Conservation (phyloP, 2,888 invertebrate species). For the Napeogenes sylphis region DNA sequence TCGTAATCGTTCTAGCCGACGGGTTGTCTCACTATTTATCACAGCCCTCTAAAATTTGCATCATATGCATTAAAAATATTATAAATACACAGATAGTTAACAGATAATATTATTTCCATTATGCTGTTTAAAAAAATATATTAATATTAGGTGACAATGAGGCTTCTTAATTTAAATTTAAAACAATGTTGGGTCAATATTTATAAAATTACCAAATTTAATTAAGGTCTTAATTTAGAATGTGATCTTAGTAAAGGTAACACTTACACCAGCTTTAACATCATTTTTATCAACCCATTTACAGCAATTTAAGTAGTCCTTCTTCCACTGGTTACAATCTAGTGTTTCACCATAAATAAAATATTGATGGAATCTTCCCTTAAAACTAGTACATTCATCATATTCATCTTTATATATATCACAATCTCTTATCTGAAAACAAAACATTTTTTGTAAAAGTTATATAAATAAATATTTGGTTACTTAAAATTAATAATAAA, state of each 20-base stretch:
- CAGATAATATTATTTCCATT: background rate
- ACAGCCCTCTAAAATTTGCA: slow-evolving; percentile 74
- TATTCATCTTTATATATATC: slow-evolving; percentile 89
- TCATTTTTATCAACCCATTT: slow-evolving; percentile 81
- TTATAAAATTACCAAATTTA: no score
- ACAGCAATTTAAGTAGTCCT: slow-evolving; percentile 85
- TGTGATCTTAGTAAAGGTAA: background rate
- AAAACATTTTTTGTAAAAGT: background rate
- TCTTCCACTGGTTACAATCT: slow-evolving; percentile 89
- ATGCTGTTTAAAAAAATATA: background rate
- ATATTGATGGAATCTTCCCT: slow-evolving; percentile 89
- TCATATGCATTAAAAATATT: background rate
- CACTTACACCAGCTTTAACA: slow-evolving; percentile 81
- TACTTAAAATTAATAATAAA: no score
- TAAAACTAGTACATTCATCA: slow-evolving; percentile 85
- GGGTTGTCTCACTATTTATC: slow-evolving; percentile 83
- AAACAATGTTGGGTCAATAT: no score
- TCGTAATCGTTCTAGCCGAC: slow-evolving; percentile 79
- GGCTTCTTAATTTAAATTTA: no score
- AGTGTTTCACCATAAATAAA: slow-evolving; percentile 85
- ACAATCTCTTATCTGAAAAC: slow-evolving; percentile 85
- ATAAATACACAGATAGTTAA: background rate
- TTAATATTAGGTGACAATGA: no score
- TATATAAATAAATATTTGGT: no score
- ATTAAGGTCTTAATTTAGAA: no score